These are phyloP conservation scores for Phyllotreta cruciferae DNA, from an alignment of 2,888 invertebrate genomes.

Conservation along the genomic window DNA sequence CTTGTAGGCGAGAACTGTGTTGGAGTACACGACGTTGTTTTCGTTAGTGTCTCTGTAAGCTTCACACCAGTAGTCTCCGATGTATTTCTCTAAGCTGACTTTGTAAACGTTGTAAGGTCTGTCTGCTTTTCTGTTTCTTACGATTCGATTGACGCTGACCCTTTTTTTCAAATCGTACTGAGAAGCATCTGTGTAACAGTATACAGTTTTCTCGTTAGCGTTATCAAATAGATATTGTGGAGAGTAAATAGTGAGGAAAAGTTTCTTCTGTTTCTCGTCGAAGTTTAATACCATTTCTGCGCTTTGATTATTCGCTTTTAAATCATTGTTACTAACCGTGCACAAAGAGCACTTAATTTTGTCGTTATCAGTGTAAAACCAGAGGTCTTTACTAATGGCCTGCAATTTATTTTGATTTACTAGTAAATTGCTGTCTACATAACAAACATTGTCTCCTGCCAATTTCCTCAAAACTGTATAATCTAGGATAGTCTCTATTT, in stretches of 20 bases:
- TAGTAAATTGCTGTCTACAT: constrained; percentile 28
- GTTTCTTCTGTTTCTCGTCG: constrained; percentile 38
- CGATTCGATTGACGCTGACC: constrained; percentile 47
- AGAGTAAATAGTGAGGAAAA: constrained; percentile 63
- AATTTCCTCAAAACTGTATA: constrained; percentile 39
- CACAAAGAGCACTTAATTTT: constrained; percentile 43
- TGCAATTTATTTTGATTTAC: neutral
- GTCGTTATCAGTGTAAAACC: constrained; percentile 32
- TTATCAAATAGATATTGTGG: constrained; percentile 65
- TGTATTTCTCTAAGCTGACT: constrained; percentile 63
- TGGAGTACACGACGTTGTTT: constrained; percentile 61
- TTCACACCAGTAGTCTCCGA: constrained; percentile 73
- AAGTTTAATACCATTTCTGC: constrained; percentile 46
- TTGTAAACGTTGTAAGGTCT: constrained; percentile 56
- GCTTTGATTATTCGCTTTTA: neutral
- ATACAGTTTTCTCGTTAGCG: constrained; percentile 62
- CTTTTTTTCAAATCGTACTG: constrained; percentile 62
- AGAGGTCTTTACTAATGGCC: constrained; percentile 32
- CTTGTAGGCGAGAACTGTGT: constrained; percentile 63
- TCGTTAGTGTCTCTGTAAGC: constrained; percentile 60
- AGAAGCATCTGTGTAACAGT: constrained; percentile 69
- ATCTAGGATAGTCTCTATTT: constrained; percentile 33
- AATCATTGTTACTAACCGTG: constrained; percentile 6
- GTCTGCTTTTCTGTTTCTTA: constrained; percentile 17
- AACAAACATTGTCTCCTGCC: constrained; percentile 39